These are phyloP conservation scores for Thumatha senex DNA, from an alignment of 2,888 invertebrate species.

Conservation along the genomic window DNA sequence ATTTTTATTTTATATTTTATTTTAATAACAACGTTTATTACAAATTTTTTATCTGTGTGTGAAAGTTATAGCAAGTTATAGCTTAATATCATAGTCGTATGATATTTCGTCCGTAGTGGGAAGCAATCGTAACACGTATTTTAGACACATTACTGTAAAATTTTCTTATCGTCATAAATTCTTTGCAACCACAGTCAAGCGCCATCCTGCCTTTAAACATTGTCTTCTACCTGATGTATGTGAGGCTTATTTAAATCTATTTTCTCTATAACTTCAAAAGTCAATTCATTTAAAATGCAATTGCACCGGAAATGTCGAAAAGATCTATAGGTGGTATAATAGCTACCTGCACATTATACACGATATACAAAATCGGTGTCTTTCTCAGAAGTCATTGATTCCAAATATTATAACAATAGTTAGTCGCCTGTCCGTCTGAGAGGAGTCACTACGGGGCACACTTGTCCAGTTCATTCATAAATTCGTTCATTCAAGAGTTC, in stretches of 20 bases:
- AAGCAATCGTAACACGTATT: too few relatives aligned
- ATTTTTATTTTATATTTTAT: too few relatives aligned
- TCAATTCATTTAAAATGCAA: conserved; percentile 38
- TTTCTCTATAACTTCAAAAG: conserved; percentile 19
- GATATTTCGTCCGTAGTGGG: neutral
- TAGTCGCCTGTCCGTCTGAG: conserved; percentile 62
- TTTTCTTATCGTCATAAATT: too few relatives aligned
- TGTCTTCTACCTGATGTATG: too few relatives aligned
- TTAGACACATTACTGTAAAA: neutral
- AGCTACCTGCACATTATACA: conserved; percentile 60
- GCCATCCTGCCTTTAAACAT: neutral
- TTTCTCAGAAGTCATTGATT: conserved; percentile 54
- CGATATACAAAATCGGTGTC: conserved; percentile 29
- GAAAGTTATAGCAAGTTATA: too few relatives aligned
- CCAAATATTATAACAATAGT: conserved; percentile 56
- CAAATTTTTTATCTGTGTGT: too few relatives aligned
- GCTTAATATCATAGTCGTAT: neutral
- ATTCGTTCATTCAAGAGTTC: conserved; percentile 62
- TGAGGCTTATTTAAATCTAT: conserved; percentile 9
- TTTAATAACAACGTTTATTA: too few relatives aligned
- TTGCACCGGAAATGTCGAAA: conserved; percentile 72
- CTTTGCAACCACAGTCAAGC: too few relatives aligned
- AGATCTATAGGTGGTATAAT: conserved; percentile 59
- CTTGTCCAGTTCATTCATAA: conserved; percentile 52
- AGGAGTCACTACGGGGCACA: conserved; percentile 53